Conservation (phyloP, 2,888 invertebrate species). For the Drosophila rellima region DNA sequence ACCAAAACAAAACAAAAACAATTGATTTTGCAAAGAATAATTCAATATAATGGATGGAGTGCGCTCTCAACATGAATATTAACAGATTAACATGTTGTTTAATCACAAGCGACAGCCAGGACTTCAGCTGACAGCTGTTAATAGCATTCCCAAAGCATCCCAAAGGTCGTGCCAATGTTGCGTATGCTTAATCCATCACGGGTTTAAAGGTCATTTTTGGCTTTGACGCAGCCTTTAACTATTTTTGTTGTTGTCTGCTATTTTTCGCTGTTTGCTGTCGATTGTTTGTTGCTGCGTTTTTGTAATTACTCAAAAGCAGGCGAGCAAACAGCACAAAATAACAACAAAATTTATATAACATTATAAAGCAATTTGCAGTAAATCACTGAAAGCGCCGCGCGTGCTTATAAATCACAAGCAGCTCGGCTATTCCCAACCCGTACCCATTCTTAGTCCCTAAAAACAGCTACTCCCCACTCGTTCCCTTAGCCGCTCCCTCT, state of each 20-base stretch:
- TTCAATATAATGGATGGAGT: conserved; percentile 30
- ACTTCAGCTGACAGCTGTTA: conserved; percentile 25
- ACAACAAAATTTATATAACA: conserved; percentile 74
- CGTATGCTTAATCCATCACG: conserved; percentile 53
- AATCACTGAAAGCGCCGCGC: conserved; percentile 76
- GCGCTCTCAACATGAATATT: conserved; percentile 28
- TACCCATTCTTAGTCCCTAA: conserved; percentile 27
- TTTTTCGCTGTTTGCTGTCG: not conserved
- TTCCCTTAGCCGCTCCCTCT: not conserved
- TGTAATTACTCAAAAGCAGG: conserved; percentile 72
- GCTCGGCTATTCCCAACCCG: conserved; percentile 34
- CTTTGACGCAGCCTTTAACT: conserved; percentile 28
- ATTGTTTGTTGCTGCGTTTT: conserved; percentile 38
- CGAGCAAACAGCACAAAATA: conserved; percentile 33
- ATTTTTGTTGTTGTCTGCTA: conserved; percentile 24
- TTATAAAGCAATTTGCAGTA: conserved; percentile 82
- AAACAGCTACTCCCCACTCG: conserved; percentile 2
- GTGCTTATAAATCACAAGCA: conserved; percentile 78
- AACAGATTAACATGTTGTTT: conserved; percentile 51
- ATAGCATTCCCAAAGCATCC: conserved; percentile 6
- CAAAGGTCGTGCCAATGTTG: conserved; percentile 26
- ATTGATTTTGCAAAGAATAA: conserved; percentile 38
- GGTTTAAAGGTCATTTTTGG: conserved; percentile 45
- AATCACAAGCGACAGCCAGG: conserved; percentile 31
- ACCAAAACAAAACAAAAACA: conserved; percentile 5